A percentile compares a stretch with the other conserved stretches of the same genome.
These are phyloP conservation scores for Aplodontia rufa DNA, from an alignment of 2,113 vertebrate genomes.

Conservation along the genomic window DNA sequence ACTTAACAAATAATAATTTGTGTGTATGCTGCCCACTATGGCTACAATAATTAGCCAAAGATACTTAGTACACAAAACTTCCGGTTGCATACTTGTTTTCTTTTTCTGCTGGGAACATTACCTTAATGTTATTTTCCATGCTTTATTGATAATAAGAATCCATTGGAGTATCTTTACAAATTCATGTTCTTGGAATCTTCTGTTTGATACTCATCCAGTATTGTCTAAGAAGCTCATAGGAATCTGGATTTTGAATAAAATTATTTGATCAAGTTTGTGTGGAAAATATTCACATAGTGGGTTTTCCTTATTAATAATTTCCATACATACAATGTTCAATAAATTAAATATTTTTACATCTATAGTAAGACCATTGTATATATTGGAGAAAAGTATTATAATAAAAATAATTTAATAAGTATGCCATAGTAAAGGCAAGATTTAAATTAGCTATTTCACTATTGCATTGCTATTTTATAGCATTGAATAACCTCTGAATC, in stretches of 20 bases:
- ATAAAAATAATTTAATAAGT: conserved; percentile 1
- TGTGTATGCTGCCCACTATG: not conserved
- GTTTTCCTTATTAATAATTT: conserved; percentile 6
- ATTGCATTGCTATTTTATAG: not conserved
- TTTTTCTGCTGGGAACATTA: not conserved
- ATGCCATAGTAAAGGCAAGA: not conserved
- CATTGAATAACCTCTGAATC: conserved; percentile 33
- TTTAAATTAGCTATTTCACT: conserved; percentile 42
- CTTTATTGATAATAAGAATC: not conserved
- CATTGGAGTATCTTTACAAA: not conserved
- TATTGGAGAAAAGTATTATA: not conserved
- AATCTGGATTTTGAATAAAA: not conserved
- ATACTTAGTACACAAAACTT: not conserved
- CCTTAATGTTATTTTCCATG: not conserved
- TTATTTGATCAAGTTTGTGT: not conserved
- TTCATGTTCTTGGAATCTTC: not conserved
- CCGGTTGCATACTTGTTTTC: not conserved
- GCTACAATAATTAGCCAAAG: not conserved
- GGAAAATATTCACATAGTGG: not conserved
- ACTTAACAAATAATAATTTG: not conserved
- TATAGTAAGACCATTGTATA: not conserved
- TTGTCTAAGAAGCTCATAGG: not conserved
- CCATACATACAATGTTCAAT: not conserved
- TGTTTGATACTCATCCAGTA: not conserved
- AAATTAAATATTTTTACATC: not conserved